A percentile compares a stretch with the other conserved stretches of the same genome.
Conservation (phyloP, 1,140 invertebrate species). For the fruit fly (Drosophila melanogaster) region Release_6_plus_ISO1_MT NT_033779.5:15988501-15989000, state of each 20-base stretch:
- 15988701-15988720: not conserved
- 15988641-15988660: not conserved
- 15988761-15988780: no score
- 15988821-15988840: no score
- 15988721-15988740: not conserved
- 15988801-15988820: no score
- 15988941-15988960: no score
- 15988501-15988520: slow-evolving; percentile 53
- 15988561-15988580: slow-evolving; percentile 63
- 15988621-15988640: not conserved
- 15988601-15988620: not conserved
- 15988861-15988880: no score
- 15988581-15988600: slow-evolving; percentile 17
- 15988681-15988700: not conserved
- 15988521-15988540: slow-evolving; percentile 75
- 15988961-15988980: no score
- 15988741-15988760: no score
- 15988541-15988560: slow-evolving; percentile 77
- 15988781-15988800: no score
- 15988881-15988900: not conserved
- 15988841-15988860: no score
- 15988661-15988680: not conserved
- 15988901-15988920: not conserved
- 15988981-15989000: no score
- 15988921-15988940: not conserved